Percentiles rank a stretch among this genome's conserved stretches.
These are phyloP conservation scores for Acipenser ruthenus DNA, from an alignment of 2,797 vertebrate genomes.

Conservation along the genomic window DNA sequence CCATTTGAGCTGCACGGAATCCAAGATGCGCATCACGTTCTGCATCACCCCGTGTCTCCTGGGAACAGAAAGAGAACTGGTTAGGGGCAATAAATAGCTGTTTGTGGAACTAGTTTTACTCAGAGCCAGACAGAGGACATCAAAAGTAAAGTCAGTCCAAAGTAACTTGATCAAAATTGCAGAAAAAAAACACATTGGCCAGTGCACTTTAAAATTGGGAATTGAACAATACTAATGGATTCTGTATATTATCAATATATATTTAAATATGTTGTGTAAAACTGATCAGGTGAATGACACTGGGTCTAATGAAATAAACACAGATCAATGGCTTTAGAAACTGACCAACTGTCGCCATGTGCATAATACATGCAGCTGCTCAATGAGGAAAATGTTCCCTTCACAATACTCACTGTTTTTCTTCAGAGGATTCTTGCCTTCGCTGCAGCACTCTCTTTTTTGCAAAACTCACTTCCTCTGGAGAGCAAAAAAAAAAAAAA, in stretches of 20 bases:
- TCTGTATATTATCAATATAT: too few species aligned
- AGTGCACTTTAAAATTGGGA: too few species aligned
- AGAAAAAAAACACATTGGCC: too few species aligned
- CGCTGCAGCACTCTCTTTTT: slow-evolving; percentile 81
- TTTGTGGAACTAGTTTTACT: neutral
- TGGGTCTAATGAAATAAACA: too few species aligned
- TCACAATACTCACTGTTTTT: slow-evolving; percentile 76
- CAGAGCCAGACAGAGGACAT: too few species aligned
- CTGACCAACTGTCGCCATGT: too few species aligned
- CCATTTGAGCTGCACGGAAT: slow-evolving; percentile 92
- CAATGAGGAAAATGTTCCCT: neutral
- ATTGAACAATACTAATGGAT: too few species aligned
- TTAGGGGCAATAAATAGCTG: neutral
- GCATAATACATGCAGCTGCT: slow-evolving; percentile 14
- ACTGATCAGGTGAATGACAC: too few species aligned
- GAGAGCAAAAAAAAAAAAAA: slow-evolving; percentile 35
- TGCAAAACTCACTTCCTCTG: slow-evolving; percentile 83
- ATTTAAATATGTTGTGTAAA: too few species aligned
- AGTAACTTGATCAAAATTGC: too few species aligned
- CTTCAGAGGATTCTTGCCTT: slow-evolving; percentile 76
- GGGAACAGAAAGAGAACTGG: slow-evolving; percentile 26
- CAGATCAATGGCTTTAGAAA: too few species aligned
- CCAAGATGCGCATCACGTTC: slow-evolving; percentile 87
- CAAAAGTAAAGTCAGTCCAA: too few species aligned
- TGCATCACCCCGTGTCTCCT: slow-evolving; percentile 86